These are phyloP conservation scores for Simalia tracyae DNA, from an alignment of 2,797 vertebrate species.

Conservation along the genomic window DNA sequence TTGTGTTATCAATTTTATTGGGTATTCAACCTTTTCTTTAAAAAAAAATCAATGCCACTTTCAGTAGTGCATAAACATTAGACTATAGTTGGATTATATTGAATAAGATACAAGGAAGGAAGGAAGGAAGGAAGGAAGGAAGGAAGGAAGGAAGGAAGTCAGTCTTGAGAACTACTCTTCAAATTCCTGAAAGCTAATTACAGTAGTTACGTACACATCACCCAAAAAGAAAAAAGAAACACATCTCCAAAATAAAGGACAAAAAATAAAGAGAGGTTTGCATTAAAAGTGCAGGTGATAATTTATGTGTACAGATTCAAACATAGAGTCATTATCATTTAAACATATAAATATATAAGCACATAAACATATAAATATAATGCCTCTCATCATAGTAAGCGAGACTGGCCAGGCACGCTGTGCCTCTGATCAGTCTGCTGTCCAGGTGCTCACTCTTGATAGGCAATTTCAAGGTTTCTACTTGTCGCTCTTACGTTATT, in stretches of 20 bases:
- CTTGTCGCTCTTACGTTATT: neutral
- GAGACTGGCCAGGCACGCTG: neutral
- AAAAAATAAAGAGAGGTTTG: neutral
- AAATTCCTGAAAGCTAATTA: neutral
- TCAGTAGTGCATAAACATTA: neutral
- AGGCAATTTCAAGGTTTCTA: neutral
- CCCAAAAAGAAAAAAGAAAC: neutral
- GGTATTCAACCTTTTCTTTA: neutral
- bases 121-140: neutral
- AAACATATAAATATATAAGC: no score
- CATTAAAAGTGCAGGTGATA: neutral
- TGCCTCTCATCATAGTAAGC: neutral
- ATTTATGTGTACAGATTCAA: neutral
- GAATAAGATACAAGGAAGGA: neutral
- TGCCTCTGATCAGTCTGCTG: neutral
- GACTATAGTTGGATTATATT: neutral
- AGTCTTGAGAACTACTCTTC: neutral
- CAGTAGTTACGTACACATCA: neutral
- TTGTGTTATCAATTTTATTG: neutral
- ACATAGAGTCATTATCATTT: neutral
- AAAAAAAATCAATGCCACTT: neutral
- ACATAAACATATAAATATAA: neutral
- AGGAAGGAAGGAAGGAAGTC: neutral
- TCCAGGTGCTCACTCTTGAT: neutral
- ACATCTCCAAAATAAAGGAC: neutral